Evolutionary conservation across 2,797 vertebrate species (phyloP), one percentile per base, ranked within the genome.

Genomic region (Chelmon rostratus): DNA sequence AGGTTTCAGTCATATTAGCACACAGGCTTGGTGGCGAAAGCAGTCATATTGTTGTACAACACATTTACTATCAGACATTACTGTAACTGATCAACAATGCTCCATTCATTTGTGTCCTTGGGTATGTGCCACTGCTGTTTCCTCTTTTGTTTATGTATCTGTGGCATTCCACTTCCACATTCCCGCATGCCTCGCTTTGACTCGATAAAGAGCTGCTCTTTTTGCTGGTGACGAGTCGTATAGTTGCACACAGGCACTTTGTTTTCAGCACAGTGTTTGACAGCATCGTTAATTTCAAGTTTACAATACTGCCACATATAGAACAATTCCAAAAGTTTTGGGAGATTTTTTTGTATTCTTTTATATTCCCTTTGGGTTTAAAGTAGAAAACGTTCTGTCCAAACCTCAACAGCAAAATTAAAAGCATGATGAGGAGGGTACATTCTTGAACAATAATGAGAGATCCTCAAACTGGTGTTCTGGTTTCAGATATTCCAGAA

Each of bases 401-500:
- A 50, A 49, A 47, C 25, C 28, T 62, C 50, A n/a, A 63, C 19
- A 59, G 64, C 38, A 46, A 74, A n/a, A 68, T 70, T 15, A 68
- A 76, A 44, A 73, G 35, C 46, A 23, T 53, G n/a, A 44, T 67
- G 23, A 63, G 68, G 72, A 73, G 15, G 2, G 47, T 53, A 21
- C 40, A 71, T 64, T 59, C 44, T 68, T 50, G 61, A 68, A 62
- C 13, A 19, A 23, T 54, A 56, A 31, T 18, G 2, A 16, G 37
- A 71, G n/a, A n/a, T n/a, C n/a, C n/a, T n/a, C n/a, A n/a, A 35
- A 49, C n/a, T 31, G 12, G 37, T 33, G 28, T 25, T 33, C 61
- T 66, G 44, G 37, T 68, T 54, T 40, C 8, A 70, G 47, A 64
- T 42, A 38, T 75, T 68, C 68, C 25, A 81, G 58, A 23, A 68